phyloP scores from a whole-genome alignment of 2,113 vertebrate genomes.

The Planiliza haematocheilus region DNA sequence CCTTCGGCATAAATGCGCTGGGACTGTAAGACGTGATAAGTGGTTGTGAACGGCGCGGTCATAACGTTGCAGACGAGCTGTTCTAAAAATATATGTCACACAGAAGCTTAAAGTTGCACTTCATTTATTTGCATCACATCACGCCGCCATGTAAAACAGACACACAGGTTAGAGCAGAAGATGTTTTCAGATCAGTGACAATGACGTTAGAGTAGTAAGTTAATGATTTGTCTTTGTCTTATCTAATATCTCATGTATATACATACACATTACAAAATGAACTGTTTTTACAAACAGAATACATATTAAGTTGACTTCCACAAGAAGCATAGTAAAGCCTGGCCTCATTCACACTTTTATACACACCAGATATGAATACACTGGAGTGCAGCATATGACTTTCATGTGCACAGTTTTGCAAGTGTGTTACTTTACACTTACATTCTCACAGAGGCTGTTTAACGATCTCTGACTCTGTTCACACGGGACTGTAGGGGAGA shows the following conservation, averaged over 20 bases:
- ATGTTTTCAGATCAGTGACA: slow-evolving; percentile 26
- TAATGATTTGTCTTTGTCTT: slow-evolving; percentile 25
- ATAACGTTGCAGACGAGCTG: background rate
- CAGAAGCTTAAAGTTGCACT: slow-evolving; percentile 47
- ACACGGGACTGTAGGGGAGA: slow-evolving; percentile 35
- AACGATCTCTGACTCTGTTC: slow-evolving; percentile 40
- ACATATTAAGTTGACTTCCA: slow-evolving; percentile 64
- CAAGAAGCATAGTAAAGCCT: slow-evolving; percentile 71
- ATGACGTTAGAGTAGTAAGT: slow-evolving; percentile 29
- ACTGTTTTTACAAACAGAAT: slow-evolving; percentile 76
- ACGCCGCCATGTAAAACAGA: slow-evolving; percentile 53
- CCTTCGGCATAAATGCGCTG: slow-evolving; percentile 3
- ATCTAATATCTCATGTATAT: slow-evolving; percentile 23
- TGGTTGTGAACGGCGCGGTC: background rate
- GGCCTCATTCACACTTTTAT: background rate
- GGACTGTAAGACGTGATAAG: background rate
- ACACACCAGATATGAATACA: slow-evolving; percentile 11
- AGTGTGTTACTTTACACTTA: slow-evolving; percentile 32
- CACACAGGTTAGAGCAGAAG: slow-evolving; percentile 35
- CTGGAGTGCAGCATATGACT: slow-evolving; percentile 18
- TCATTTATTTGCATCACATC: slow-evolving; percentile 73
- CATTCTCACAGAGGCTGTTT: slow-evolving; percentile 36
- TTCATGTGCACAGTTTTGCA: slow-evolving; percentile 10
- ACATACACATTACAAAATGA: slow-evolving; percentile 15
- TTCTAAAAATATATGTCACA: slow-evolving; percentile 48